These are phyloP conservation scores for Steatornis caripensis DNA, from an alignment of 2,113 vertebrate genomes.

Conservation along the genomic window DNA sequence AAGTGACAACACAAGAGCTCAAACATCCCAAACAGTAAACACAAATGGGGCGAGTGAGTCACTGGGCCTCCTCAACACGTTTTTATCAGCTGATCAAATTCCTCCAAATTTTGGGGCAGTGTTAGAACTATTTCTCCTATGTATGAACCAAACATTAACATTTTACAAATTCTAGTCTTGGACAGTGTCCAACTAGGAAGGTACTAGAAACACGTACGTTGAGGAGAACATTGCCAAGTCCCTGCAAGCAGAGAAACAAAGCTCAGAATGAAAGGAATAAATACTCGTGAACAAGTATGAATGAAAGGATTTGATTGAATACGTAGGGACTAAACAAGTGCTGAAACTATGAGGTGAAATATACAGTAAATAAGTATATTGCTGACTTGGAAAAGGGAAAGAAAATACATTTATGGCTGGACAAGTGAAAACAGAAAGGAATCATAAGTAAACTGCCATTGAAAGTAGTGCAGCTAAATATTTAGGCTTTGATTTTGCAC, in stretches of 20 bases:
- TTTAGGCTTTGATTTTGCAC: not conserved
- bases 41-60: not conserved
- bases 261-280: conserved; percentile 46
- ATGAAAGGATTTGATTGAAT: conserved; percentile 54
- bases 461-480: not conserved
- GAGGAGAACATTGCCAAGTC: conserved; percentile 37
- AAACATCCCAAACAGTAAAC: not conserved
- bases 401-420: not conserved
- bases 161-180: conserved; percentile 4
- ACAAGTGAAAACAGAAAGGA: not conserved
- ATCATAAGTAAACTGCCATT: not conserved
- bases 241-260: conserved; percentile 49
- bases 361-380: conserved; percentile 34
- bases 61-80: not conserved
- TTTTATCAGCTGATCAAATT: conserved; percentile 9
- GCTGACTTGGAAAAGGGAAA: conserved; percentile 50
- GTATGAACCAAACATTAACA: not conserved
- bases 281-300: conserved; percentile 44
- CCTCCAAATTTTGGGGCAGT: not conserved
- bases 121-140: not conserved
- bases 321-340: conserved; percentile 36
- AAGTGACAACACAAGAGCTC: not conserved
- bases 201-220: not conserved
- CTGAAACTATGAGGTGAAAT: conserved; percentile 55
- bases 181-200: conserved; percentile 38